Evolutionary conservation across 2,797 vertebrate genomes (phyloP).

Genomic region (Hoplostethus atlanticus): DNA sequence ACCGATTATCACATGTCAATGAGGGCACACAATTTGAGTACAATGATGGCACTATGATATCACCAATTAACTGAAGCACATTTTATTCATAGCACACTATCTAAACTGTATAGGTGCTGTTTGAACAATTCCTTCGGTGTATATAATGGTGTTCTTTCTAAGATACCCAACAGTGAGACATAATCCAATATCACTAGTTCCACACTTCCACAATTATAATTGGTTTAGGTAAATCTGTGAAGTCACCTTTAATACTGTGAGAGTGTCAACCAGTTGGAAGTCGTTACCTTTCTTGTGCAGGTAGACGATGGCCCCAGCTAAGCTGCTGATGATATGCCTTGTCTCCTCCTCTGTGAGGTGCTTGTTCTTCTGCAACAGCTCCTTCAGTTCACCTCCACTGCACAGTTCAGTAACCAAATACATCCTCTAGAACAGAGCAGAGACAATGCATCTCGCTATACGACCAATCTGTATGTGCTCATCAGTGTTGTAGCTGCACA

Average conservation of each 20-base stretch:
- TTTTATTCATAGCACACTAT: slow-evolving; percentile 9
- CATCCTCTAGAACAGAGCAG: slow-evolving; percentile 81
- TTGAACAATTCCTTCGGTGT: neutral
- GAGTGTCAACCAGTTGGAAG: slow-evolving; percentile 27
- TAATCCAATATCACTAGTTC: neutral
- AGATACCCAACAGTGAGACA: slow-evolving; percentile 2
- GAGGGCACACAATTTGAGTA: slow-evolving; percentile 41
- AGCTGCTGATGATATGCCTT: slow-evolving; percentile 85
- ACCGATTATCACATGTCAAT: slow-evolving; percentile 51
- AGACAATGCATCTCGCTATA: slow-evolving; percentile 36
- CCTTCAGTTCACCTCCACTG: slow-evolving; percentile 88
- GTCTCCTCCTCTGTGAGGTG: slow-evolving; percentile 89
- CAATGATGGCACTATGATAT: slow-evolving; percentile 35
- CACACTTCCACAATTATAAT: neutral
- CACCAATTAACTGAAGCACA: slow-evolving; percentile 45
- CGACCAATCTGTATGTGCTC: slow-evolving; percentile 31
- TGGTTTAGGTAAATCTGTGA: neutral
- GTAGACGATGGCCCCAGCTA: slow-evolving; percentile 86
- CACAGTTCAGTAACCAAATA: slow-evolving; percentile 92
- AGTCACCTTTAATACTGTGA: slow-evolving; percentile 9
- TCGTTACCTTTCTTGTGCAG: slow-evolving; percentile 87
- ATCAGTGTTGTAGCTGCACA: slow-evolving; percentile 20
- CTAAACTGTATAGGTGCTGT: neutral
- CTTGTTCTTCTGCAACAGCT: slow-evolving; percentile 82
- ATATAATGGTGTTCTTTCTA: neutral